Percentiles rank a stretch among this genome's conserved stretches.
These are phyloP conservation scores for Ophion ventricosus DNA, from an alignment of 2,888 invertebrate species.

Conservation along the genomic window DNA sequence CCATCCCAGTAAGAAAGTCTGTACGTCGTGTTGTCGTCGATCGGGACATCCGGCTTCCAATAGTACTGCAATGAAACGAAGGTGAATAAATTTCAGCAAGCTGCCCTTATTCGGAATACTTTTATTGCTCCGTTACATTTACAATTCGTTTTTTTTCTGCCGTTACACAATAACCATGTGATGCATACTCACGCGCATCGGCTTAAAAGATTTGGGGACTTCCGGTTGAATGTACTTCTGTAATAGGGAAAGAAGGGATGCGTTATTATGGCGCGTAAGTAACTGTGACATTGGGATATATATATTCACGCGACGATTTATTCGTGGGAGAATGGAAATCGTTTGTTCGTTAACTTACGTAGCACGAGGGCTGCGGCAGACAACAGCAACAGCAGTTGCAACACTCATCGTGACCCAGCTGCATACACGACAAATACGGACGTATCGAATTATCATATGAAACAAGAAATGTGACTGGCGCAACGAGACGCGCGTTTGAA, in stretches of 20 bases:
- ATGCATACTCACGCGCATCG: constrained; percentile 78
- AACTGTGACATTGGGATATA: constrained; percentile 22
- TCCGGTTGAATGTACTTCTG: constrained; percentile 80
- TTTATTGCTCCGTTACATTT: background rate
- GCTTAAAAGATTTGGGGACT: constrained; percentile 83
- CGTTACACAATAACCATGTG: background rate
- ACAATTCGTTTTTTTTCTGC: constrained; percentile 3
- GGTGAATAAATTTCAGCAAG: background rate
- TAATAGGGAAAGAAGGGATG: constrained; percentile 36
- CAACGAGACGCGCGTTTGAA: constrained; percentile 32
- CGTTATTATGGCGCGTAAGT: constrained; percentile 6
- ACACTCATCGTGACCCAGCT: constrained; percentile 76
- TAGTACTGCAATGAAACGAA: constrained; percentile 76
- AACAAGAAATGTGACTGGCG: constrained; percentile 37
- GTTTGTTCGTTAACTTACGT: constrained; percentile 68
- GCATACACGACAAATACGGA: constrained; percentile 65
- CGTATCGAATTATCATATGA: constrained; percentile 60
- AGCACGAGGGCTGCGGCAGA: constrained; percentile 70
- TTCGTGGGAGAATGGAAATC: constrained; percentile 45
- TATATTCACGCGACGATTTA: constrained; percentile 2
- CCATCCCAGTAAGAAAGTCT: constrained; percentile 78
- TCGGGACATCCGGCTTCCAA: constrained; percentile 81
- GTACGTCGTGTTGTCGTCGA: constrained; percentile 87
- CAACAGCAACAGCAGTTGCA: constrained; percentile 80
- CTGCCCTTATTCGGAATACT: background rate